phyloP scores from a whole-genome alignment of 2,113 vertebrate genomes.

The Ceyx melanurus region DNA sequence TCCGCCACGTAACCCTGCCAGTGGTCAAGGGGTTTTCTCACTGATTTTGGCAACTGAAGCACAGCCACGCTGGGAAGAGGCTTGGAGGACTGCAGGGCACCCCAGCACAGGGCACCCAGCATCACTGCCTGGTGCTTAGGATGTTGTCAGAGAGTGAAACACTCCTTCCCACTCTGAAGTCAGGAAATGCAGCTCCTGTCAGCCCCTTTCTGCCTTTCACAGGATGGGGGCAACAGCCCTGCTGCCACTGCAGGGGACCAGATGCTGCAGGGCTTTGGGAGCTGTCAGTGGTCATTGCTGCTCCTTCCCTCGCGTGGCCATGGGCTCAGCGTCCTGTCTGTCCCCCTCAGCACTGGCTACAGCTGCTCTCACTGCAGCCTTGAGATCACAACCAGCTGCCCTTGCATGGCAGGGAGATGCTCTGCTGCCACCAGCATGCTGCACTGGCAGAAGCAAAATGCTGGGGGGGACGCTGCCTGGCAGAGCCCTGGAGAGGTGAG shows the following conservation, averaged over 20 bases:
- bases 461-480: background rate
- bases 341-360: background rate
- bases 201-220: background rate
- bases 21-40: background rate
- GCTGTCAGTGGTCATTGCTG: background rate
- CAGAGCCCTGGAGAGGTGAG: background rate
- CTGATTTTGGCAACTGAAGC: background rate
- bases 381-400: fast-evolving
- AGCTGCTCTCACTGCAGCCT: background rate
- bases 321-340: fast-evolving
- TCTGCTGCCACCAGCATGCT: background rate
- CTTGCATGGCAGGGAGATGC: background rate
- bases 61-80: background rate
- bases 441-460: background rate
- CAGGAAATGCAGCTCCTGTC: background rate
- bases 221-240: background rate
- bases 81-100: background rate
- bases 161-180: background rate
- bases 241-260: fast-evolving
- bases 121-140: fast-evolving
- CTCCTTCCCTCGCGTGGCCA: background rate
- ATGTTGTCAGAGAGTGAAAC: background rate
- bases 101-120: background rate
- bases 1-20: background rate
- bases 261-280: background rate